These are phyloP conservation scores for Rhabdomys pumilio DNA, from an alignment of 2,797 vertebrate species.

Conservation along the genomic window DNA sequence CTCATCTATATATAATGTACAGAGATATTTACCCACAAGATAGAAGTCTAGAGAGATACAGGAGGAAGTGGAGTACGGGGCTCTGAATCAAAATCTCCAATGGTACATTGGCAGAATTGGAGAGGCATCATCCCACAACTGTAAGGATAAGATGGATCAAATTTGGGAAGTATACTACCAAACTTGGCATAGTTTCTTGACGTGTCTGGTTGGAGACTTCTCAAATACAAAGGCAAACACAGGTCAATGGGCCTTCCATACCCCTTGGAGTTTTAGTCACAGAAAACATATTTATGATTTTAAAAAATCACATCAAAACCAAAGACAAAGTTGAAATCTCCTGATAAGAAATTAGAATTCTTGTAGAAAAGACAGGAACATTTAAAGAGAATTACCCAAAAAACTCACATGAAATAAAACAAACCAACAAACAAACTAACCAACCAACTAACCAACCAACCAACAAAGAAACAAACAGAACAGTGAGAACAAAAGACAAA, in stretches of 20 bases:
- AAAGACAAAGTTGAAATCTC: not conserved
- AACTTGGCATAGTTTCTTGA: not conserved
- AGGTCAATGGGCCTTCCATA: not conserved
- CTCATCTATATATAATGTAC: not conserved
- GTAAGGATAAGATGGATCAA: too few relatives aligned
- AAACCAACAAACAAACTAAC: not conserved
- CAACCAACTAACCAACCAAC: too few relatives aligned
- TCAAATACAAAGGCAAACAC: not conserved
- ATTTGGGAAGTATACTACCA: not conserved
- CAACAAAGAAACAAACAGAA: too few relatives aligned
- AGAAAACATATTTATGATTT: not conserved
- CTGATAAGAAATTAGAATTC: not conserved
- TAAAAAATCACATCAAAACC: not conserved
- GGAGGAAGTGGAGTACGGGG: not conserved
- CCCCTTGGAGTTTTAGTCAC: not conserved
- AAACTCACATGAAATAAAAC: not conserved
- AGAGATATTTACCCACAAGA: not conserved
- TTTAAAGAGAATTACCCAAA: not conserved
- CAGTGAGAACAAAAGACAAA: not conserved
- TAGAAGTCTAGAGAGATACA: not conserved
- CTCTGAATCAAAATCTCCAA: not conserved
- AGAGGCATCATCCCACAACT: not conserved
- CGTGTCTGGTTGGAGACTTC: not conserved
- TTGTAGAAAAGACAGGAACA: not conserved
- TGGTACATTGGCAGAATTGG: not conserved